Evolutionary conservation across 1,140 invertebrate genomes (phyloP).

Genomic region (Drosophila repleta): DNA sequence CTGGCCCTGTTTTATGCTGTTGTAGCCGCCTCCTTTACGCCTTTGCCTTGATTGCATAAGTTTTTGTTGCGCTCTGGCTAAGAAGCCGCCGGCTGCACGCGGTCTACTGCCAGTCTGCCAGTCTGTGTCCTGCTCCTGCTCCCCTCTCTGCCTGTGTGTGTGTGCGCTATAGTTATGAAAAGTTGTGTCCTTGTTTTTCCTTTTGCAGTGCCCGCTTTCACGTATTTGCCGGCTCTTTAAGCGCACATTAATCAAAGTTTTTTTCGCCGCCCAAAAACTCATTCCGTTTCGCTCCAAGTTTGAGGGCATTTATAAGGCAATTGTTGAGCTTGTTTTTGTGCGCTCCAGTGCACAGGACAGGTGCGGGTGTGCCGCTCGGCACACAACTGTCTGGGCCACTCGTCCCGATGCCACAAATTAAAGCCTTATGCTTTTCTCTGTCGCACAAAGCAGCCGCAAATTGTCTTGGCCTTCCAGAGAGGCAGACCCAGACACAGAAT

Average conservation of each 20-base stretch:
- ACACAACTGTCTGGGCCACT: slow-evolving; percentile 9
- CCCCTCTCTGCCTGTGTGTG: slow-evolving; percentile 20
- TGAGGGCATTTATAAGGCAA: slow-evolving; percentile 78
- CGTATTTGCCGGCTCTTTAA: slow-evolving; percentile 77
- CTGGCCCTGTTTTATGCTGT: slow-evolving; percentile 2
- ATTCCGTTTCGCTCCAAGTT: slow-evolving; percentile 59
- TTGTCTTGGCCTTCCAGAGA: slow-evolving; percentile 43
- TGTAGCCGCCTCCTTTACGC: slow-evolving; percentile 26
- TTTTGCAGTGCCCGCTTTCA: slow-evolving; percentile 16
- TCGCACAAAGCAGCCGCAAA: slow-evolving; percentile 48
- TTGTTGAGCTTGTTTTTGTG: slow-evolving; percentile 71
- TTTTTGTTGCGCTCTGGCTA: slow-evolving; percentile 71
- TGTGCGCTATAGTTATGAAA: slow-evolving; percentile 71
- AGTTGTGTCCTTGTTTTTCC: slow-evolving; percentile 66
- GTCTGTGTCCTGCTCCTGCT: not conserved
- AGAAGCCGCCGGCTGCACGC: slow-evolving; percentile 72
- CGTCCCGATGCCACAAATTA: slow-evolving; percentile 15
- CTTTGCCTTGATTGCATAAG: slow-evolving; percentile 74
- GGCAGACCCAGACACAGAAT: slow-evolving; percentile 4
- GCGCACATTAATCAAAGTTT: slow-evolving; percentile 81
- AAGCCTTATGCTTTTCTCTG: slow-evolving; percentile 19
- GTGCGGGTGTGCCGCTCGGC: slow-evolving; percentile 35
- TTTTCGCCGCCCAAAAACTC: slow-evolving; percentile 34
- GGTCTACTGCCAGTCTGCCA: slow-evolving; percentile 45
- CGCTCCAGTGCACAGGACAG: slow-evolving; percentile 49